Percentiles rank a stretch among this genome's conserved stretches.
phyloP scores from a whole-genome alignment of 1,140 invertebrate species.

The Sycophila sp. region DNA sequence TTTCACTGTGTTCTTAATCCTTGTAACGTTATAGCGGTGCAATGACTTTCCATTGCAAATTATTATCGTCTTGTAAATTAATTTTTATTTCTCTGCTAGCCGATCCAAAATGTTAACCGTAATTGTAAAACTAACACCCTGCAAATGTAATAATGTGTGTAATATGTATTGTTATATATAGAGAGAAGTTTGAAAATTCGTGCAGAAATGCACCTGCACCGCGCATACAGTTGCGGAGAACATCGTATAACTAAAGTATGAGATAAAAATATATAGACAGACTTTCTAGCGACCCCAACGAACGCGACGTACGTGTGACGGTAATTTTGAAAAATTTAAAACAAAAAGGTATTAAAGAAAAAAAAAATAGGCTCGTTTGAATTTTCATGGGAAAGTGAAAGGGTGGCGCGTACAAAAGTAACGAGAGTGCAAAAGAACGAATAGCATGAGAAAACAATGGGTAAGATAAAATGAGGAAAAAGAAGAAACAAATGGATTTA shows the following conservation, averaged over 20 bases:
- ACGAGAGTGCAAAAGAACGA: background rate
- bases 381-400: constrained; percentile 1
- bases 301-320: background rate
- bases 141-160: too few relatives aligned
- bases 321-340: background rate
- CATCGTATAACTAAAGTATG: background rate
- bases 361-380: constrained; percentile 10
- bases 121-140: too few relatives aligned
- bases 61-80: too few relatives aligned
- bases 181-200: too few relatives aligned
- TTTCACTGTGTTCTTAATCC: too few relatives aligned
- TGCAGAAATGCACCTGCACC: constrained; percentile 19
- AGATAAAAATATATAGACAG: constrained; percentile 7
- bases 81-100: too few relatives aligned
- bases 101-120: too few relatives aligned
- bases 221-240: background rate
- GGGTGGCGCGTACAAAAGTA: background rate
- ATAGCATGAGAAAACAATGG: background rate
- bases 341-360: background rate
- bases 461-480: constrained; percentile 6
- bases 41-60: too few relatives aligned
- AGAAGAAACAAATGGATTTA: background rate
- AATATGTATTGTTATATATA: too few relatives aligned
- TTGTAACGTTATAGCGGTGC: too few relatives aligned
- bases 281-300: constrained; percentile 11